Conservation (phyloP, 2,797 vertebrate species). For the Paedocypris micromegethes region DNA sequence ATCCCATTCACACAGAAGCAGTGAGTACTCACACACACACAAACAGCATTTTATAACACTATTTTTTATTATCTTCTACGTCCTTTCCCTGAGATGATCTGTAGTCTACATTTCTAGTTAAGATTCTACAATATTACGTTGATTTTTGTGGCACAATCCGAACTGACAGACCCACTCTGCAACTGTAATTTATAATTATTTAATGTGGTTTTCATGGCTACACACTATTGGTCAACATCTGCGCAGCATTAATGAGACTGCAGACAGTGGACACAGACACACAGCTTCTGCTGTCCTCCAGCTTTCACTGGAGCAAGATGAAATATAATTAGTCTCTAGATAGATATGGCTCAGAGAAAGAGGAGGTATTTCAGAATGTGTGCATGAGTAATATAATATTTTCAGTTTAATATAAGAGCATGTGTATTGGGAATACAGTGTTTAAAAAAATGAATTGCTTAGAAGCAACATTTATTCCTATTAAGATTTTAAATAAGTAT, state of each 20-base stretch:
- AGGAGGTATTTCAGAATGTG: background rate
- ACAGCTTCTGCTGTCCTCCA: background rate
- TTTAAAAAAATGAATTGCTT: too few relatives aligned
- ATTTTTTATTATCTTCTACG: too few relatives aligned
- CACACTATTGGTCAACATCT: constrained; percentile 36
- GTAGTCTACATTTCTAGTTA: too few relatives aligned
- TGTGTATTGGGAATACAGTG: too few relatives aligned
- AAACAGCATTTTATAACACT: background rate
- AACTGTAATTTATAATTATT: too few relatives aligned
- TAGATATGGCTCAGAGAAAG: constrained; percentile 20
- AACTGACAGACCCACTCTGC: too few relatives aligned
- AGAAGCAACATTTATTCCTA: too few relatives aligned
- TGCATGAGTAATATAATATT: background rate
- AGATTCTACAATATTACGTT: too few relatives aligned
- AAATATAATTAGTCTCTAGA: constrained; percentile 33
- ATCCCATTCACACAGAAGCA: constrained; percentile 93
- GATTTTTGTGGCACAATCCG: too few relatives aligned
- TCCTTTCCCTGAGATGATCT: too few relatives aligned
- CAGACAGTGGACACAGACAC: background rate
- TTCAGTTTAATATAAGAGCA: background rate
- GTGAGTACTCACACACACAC: constrained; percentile 70
- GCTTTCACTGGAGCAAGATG: constrained; percentile 27
- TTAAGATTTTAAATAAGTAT: too few relatives aligned
- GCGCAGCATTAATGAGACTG: constrained; percentile 23
- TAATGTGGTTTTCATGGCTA: constrained; percentile 4